Evolutionary conservation across 2,113 vertebrate genomes (phyloP).

Genomic region (Platichthys flesus): DNA sequence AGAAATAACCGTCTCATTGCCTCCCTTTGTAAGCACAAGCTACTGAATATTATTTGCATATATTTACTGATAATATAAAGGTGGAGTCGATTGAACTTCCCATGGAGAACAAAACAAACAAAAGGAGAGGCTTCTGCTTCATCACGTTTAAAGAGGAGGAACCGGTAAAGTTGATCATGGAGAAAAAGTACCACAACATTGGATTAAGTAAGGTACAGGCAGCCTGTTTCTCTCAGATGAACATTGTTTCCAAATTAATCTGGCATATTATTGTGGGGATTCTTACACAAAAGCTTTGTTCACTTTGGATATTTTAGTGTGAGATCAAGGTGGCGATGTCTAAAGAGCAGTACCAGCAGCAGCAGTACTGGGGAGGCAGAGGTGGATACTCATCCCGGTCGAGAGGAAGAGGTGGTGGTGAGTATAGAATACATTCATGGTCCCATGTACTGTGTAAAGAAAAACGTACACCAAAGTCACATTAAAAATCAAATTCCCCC

Average conservation of each 20-base stretch:
- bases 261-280: too few species aligned
- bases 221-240: not conserved
- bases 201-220: slow-evolving; percentile 94
- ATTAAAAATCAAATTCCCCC: too few species aligned
- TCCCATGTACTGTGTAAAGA: not conserved
- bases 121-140: slow-evolving; percentile 98
- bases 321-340: slow-evolving; percentile 99
- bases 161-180: slow-evolving; percentile 97
- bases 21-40: not conserved
- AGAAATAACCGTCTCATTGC: not conserved
- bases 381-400: slow-evolving; percentile 90
- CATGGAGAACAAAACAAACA: slow-evolving; percentile 99
- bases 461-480: not conserved
- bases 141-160: slow-evolving; percentile 98
- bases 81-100: slow-evolving; percentile 97
- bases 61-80: slow-evolving; percentile 46
- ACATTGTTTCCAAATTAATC: too few species aligned
- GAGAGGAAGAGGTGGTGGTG: slow-evolving; percentile 90
- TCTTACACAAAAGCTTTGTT: not conserved
- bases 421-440: slow-evolving; percentile 26
- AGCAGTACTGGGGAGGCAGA: slow-evolving; percentile 95
- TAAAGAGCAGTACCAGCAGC: slow-evolving; percentile 98
- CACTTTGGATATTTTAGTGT: slow-evolving; percentile 81
- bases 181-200: slow-evolving; percentile 99
- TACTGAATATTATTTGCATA: not conserved